Percentiles rank a stretch among this genome's conserved stretches.
These are phyloP conservation scores for Campaea margaritaria DNA, from an alignment of 2,888 invertebrate species.

Conservation along the genomic window DNA sequence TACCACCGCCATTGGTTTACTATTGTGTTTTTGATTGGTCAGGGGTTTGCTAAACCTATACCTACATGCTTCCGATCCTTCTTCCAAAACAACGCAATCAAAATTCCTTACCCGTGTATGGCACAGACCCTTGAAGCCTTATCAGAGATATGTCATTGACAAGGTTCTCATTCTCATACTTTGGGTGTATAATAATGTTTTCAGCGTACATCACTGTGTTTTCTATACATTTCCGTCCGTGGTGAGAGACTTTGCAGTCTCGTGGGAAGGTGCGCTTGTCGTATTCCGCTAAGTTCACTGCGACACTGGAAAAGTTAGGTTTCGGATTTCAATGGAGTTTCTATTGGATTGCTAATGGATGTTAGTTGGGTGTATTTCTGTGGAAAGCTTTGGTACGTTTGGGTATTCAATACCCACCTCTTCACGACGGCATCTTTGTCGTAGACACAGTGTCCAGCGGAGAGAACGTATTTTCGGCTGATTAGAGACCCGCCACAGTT, in stretches of 20 bases:
- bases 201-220: conserved; percentile 67
- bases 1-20: no score
- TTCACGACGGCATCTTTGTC: conserved; percentile 55
- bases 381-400: background rate
- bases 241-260: conserved; percentile 65
- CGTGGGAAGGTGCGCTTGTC: conserved; percentile 74
- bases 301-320: conserved; percentile 57
- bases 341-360: background rate
- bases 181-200: conserved; percentile 58
- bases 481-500: conserved; percentile 76
- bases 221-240: conserved; percentile 64
- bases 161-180: conserved; percentile 64
- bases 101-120: conserved; percentile 67
- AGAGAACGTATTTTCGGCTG: conserved; percentile 68
- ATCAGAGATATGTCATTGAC: conserved; percentile 74
- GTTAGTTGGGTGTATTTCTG: background rate
- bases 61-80: background rate
- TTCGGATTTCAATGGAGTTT: conserved; percentile 6
- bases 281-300: conserved; percentile 71
- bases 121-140: conserved; percentile 60
- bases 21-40: no score
- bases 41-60: no score
- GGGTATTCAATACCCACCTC: conserved; percentile 46
- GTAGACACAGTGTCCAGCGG: conserved; percentile 73
- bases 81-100: background rate